A percentile compares a stretch with the other conserved stretches of the same genome.
phyloP scores from a whole-genome alignment of 2,888 invertebrate species.

The Stenichneumon culpator region DNA sequence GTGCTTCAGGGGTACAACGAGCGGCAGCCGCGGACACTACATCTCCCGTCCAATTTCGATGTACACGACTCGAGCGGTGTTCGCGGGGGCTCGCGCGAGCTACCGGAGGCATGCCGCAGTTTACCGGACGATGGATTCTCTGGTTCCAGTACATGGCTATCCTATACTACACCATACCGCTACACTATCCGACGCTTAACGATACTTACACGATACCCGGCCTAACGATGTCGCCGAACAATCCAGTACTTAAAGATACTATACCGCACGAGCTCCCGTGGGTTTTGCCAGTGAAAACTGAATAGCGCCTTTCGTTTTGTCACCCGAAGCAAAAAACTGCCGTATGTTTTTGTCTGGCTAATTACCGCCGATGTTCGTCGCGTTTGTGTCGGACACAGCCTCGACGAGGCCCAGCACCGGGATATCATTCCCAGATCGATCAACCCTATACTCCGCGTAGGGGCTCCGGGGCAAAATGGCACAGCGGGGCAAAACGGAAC shows the following conservation, averaged over 20 bases:
- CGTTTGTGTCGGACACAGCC: background rate
- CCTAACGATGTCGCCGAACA: slow-evolving; percentile 37
- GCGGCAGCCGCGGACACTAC: slow-evolving; percentile 79
- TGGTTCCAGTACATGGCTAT: slow-evolving; percentile 43
- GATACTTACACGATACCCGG: background rate
- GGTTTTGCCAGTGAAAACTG: too few relatives aligned
- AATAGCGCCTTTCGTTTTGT: too few relatives aligned
- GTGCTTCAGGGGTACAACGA: slow-evolving; percentile 39
- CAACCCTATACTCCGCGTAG: background rate
- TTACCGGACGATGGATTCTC: slow-evolving; percentile 66
- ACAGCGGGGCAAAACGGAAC: too few relatives aligned
- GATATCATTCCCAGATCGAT: slow-evolving; percentile 47
- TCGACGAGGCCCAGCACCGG: background rate
- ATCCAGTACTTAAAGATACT: slow-evolving; percentile 1
- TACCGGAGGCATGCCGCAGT: slow-evolving; percentile 64
- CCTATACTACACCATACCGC: slow-evolving; percentile 47
- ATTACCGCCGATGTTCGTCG: background rate
- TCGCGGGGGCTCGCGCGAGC: slow-evolving; percentile 61
- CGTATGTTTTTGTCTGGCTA: background rate
- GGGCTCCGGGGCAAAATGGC: too few relatives aligned
- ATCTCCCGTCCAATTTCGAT: slow-evolving; percentile 84
- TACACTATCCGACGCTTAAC: slow-evolving; percentile 16
- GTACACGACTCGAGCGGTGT: slow-evolving; percentile 79
- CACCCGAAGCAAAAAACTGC: too few relatives aligned
- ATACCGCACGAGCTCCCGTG: background rate